These are phyloP conservation scores for Isotomurus palustris DNA, from an alignment of 2,888 invertebrate genomes.

Conservation along the genomic window DNA sequence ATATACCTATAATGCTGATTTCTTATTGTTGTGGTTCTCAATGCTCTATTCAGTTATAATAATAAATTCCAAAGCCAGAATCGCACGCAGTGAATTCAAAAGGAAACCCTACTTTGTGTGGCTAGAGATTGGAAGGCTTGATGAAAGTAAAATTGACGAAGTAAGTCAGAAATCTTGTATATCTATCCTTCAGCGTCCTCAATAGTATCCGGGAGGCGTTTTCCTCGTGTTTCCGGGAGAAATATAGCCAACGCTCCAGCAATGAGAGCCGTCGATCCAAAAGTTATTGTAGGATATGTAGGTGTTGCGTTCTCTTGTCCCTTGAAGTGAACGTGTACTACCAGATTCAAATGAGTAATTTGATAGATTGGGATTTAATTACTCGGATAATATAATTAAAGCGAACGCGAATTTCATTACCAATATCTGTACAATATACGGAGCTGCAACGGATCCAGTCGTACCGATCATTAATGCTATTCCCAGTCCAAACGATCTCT, in stretches of 20 bases:
- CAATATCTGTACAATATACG: conserved; percentile 23
- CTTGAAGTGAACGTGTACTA: too few relatives aligned
- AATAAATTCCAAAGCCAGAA: too few relatives aligned
- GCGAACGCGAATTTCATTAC: conserved; percentile 6
- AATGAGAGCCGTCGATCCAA: conserved; percentile 32
- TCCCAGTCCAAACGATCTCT: conserved; percentile 18
- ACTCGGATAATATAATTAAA: not conserved
- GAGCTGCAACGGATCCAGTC: conserved; percentile 17
- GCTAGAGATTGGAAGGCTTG: too few relatives aligned
- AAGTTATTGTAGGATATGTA: conserved; percentile 34
- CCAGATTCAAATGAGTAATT: too few relatives aligned
- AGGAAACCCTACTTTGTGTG: too few relatives aligned
- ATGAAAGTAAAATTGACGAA: too few relatives aligned
- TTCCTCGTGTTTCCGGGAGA: conserved; percentile 40
- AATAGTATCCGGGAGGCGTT: conserved; percentile 40
- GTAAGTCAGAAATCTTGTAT: too few relatives aligned
- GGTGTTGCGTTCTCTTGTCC: conserved; percentile 19
- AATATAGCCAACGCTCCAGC: conserved; percentile 33
- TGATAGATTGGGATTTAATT: too few relatives aligned
- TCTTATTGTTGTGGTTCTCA: too few relatives aligned
- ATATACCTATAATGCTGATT: too few relatives aligned
- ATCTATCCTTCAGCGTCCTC: conserved; percentile 34
- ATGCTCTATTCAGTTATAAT: too few relatives aligned
- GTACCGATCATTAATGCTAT: conserved; percentile 21
- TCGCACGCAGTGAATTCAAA: too few relatives aligned